These are phyloP conservation scores for Amphipoea lucens DNA, from an alignment of 2,888 invertebrate species.

Conservation along the genomic window DNA sequence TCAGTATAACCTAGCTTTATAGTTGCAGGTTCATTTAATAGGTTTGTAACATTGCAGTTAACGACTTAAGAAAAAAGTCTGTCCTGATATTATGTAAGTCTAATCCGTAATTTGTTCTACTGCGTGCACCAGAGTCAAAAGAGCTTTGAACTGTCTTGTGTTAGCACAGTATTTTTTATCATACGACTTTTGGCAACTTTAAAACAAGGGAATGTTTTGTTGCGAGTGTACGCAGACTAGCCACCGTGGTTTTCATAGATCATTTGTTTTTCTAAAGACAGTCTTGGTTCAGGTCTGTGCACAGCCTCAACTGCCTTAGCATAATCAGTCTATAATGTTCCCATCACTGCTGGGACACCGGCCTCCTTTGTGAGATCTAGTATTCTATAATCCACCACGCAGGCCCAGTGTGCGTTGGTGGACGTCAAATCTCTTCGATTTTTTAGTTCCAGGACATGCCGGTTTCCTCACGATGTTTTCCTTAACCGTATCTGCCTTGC, in stretches of 20 bases:
- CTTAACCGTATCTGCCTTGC: background rate
- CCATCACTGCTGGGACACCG: background rate
- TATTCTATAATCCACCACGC: background rate
- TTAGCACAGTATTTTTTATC: background rate
- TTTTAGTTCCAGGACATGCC: background rate
- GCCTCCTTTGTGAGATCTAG: background rate
- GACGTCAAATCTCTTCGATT: background rate
- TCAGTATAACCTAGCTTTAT: constrained; percentile 2
- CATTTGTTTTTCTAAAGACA: too few relatives aligned
- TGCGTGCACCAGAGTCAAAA: background rate
- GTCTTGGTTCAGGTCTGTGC: background rate
- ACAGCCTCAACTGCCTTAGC: background rate
- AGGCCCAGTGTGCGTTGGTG: background rate
- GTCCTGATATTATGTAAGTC: background rate
- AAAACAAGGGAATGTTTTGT: too few relatives aligned
- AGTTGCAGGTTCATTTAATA: constrained; percentile 10
- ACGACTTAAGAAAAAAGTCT: background rate
- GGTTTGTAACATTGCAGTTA: background rate
- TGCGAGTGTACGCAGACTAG: too few relatives aligned
- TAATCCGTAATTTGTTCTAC: background rate
- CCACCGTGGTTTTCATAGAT: background rate
- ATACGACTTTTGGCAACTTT: background rate
- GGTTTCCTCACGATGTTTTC: background rate
- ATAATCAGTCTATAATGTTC: background rate
- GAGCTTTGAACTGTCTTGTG: background rate